Evolutionary conservation across 2,113 vertebrate genomes (phyloP).

Genomic region (Callionymus lyra): DNA sequence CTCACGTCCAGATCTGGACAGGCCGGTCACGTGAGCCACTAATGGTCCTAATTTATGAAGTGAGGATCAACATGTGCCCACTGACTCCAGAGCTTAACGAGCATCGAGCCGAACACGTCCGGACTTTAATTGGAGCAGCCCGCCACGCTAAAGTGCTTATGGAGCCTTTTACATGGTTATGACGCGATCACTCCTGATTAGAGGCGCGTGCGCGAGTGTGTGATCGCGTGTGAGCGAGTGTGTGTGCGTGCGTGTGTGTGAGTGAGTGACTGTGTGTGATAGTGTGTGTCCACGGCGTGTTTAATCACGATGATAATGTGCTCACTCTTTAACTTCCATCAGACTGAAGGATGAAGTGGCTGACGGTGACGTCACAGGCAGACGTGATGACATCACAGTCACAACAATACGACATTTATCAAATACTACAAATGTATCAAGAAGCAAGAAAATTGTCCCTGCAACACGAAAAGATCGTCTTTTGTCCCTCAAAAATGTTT

Average conservation of each 20-base stretch:
- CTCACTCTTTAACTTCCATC: no score
- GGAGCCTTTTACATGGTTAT: slow-evolving; percentile 57
- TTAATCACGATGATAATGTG: neutral
- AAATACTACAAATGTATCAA: no score
- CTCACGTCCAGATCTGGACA: slow-evolving; percentile 53
- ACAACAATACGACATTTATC: no score
- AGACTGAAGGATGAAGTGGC: no score
- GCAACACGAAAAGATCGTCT: no score
- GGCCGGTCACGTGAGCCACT: slow-evolving; percentile 48
- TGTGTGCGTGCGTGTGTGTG: no score
- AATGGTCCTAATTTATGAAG: slow-evolving; percentile 67
- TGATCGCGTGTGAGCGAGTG: no score
- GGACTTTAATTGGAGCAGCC: slow-evolving; percentile 60
- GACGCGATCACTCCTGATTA: slow-evolving; percentile 60
- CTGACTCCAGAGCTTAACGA: slow-evolving; percentile 66
- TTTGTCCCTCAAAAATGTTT: no score
- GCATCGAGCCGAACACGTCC: slow-evolving; percentile 64
- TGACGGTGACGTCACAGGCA: no score
- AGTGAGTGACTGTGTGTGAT: slow-evolving; percentile 37
- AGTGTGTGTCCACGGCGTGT: slow-evolving; percentile 9
- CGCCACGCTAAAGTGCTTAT: slow-evolving; percentile 57
- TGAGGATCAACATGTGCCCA: slow-evolving; percentile 63
- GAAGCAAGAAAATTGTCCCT: no score
- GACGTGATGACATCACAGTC: no score
- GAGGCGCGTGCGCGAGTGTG: no score